Percentiles rank a stretch among this genome's conserved stretches.
Conservation (phyloP, 2,113 vertebrate species). For the Riparia riparia region DNA sequence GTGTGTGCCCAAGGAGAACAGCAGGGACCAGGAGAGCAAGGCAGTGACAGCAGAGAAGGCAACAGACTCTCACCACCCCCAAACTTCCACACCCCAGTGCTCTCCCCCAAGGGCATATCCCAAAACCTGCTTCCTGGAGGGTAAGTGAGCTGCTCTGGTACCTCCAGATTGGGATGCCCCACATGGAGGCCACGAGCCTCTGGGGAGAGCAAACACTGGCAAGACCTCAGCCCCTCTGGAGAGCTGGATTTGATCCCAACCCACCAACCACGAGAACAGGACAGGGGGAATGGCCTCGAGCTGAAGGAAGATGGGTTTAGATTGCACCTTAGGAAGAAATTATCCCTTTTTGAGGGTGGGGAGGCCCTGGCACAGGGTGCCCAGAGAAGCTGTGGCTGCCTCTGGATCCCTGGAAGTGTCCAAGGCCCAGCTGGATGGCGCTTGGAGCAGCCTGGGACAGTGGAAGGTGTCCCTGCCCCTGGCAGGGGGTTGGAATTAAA, state of each 20-base stretch:
- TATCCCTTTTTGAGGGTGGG: not conserved
- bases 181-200: not conserved
- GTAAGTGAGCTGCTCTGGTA: too few relatives aligned
- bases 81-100: not conserved
- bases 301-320: not conserved
- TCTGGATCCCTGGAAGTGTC: not conserved
- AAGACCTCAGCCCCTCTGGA: not conserved
- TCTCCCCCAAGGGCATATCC: not conserved
- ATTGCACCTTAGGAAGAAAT: not conserved
- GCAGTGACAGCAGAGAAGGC: not conserved
- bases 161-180: not conserved
- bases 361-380: not conserved
- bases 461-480: accelerated
- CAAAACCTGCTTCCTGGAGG: not conserved
- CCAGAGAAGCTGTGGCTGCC: not conserved
- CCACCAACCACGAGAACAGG: not conserved
- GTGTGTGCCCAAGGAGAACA: not conserved
- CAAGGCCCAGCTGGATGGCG: not conserved
- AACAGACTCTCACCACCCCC: not conserved
- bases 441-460: accelerated
- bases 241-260: not conserved
- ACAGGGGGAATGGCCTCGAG: not conserved
- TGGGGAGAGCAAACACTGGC: not conserved
- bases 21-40: not conserved
- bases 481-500: not conserved